These are phyloP conservation scores for Achroia grisella DNA, from an alignment of 1,140 invertebrate genomes.

Conservation along the genomic window DNA sequence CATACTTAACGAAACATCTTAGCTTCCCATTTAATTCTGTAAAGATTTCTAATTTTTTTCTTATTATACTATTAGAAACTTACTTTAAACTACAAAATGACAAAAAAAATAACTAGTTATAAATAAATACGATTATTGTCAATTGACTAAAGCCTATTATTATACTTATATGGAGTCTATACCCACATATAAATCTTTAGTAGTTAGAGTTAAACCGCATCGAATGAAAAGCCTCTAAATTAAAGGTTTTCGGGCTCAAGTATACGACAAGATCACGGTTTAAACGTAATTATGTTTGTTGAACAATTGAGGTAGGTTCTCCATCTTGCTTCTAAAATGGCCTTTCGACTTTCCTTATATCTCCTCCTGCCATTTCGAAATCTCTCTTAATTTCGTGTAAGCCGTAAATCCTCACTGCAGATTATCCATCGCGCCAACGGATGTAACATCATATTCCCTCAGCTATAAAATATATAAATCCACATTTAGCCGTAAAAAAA, in stretches of 20 bases:
- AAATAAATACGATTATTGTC: no score
- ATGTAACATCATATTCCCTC: not conserved
- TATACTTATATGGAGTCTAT: no score
- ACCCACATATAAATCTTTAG: no score
- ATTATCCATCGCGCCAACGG: not conserved
- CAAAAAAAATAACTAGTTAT: no score
- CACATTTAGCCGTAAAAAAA: not conserved
- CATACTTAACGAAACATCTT: no score
- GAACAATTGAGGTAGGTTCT: constrained; percentile 11
- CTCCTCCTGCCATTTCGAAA: constrained; percentile 8
- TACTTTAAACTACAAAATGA: no score
- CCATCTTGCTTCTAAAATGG: not conserved
- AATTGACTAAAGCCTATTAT: no score
- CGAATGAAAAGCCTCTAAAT: constrained; percentile 12
- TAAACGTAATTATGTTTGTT: constrained; percentile 23
- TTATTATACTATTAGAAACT: no score
- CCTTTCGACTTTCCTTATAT: constrained; percentile 1
- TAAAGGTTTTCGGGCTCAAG: constrained; percentile 11
- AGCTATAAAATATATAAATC: not conserved
- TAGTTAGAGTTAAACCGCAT: not conserved
- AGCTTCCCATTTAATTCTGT: no score
- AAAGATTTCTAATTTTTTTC: no score
- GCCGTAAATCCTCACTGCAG: constrained; percentile 13
- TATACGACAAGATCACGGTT: constrained; percentile 15
- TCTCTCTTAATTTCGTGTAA: constrained; percentile 15